A percentile compares a stretch with the other conserved stretches of the same genome.
phyloP scores from a whole-genome alignment of 2,888 invertebrate species.

The Stenurella melanura region DNA sequence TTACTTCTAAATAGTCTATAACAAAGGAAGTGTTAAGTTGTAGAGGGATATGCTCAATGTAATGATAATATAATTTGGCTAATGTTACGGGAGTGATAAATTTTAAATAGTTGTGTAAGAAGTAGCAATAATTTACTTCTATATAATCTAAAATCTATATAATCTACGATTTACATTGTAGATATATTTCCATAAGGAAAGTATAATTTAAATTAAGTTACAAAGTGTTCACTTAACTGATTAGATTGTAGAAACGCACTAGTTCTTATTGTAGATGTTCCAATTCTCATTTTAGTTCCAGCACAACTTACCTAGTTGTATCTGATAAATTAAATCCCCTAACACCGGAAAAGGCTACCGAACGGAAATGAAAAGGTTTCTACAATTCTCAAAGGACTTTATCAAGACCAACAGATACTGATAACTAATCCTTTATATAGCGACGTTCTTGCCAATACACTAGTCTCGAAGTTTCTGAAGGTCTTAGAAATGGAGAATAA shows the following conservation, averaged over 20 bases:
- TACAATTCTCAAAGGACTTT: constrained; percentile 14
- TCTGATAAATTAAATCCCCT: neutral
- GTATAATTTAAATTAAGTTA: neutral
- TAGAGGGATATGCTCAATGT: no score
- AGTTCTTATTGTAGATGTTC: neutral
- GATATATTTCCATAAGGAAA: no score
- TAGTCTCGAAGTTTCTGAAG: neutral
- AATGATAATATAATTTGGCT: no score
- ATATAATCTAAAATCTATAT: no score
- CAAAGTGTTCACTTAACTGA: neutral
- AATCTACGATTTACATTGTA: no score
- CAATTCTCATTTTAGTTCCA: neutral
- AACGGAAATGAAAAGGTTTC: neutral
- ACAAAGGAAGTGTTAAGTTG: no score
- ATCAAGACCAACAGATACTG: constrained; percentile 13
- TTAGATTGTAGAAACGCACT: neutral
- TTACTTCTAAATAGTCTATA: no score
- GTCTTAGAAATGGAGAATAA: neutral
- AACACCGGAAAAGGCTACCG: neutral
- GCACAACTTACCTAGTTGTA: neutral
- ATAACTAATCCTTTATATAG: constrained; percentile 25
- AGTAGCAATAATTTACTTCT: no score
- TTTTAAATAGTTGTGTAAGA: no score
- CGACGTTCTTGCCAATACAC: neutral
- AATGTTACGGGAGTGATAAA: no score